Evolutionary conservation across 1,140 invertebrate genomes (phyloP).

Genomic region (Drosophila insularis): DNA sequence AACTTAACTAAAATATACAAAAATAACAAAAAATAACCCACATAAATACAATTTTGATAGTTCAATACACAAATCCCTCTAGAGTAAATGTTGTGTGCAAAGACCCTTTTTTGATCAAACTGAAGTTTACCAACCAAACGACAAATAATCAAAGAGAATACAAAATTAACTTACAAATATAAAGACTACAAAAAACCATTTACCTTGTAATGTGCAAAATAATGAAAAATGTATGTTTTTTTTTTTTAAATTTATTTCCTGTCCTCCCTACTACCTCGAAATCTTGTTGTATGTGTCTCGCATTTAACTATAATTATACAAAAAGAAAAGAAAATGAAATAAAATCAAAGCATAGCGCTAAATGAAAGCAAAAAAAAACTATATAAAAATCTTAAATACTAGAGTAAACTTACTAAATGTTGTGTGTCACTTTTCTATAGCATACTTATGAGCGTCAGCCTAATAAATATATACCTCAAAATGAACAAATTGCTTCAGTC

Average conservation of each 20-base stretch:
- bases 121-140: slow-evolving; percentile 9
- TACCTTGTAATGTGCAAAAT: neutral
- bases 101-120: slow-evolving; percentile 21
- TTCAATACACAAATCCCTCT: slow-evolving; percentile 61
- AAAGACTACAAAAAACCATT: neutral
- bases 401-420: slow-evolving; percentile 65
- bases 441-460: slow-evolving; percentile 48
- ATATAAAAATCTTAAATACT: slow-evolving; percentile 22
- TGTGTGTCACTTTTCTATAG: slow-evolving; percentile 74
- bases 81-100: slow-evolving; percentile 71
- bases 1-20: slow-evolving; percentile 73
- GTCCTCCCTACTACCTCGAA: slow-evolving; percentile 57
- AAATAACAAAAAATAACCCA: neutral
- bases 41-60: slow-evolving; percentile 57
- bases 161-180: slow-evolving; percentile 3
- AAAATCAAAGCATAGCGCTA: slow-evolving; percentile 24
- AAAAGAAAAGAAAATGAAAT: slow-evolving; percentile 31
- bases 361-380: slow-evolving; percentile 21
- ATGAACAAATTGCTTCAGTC: slow-evolving; percentile 52
- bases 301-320: slow-evolving; percentile 54
- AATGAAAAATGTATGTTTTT: slow-evolving; percentile 7
- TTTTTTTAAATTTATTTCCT: neutral
- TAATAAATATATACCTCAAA: slow-evolving; percentile 59
- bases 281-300: slow-evolving; percentile 76
- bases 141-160: slow-evolving; percentile 32